Percentiles rank a stretch among this genome's conserved stretches.
Evolutionary conservation across 1,140 invertebrate species (phyloP).

Genomic region (Trissolcus basalis): DNA sequence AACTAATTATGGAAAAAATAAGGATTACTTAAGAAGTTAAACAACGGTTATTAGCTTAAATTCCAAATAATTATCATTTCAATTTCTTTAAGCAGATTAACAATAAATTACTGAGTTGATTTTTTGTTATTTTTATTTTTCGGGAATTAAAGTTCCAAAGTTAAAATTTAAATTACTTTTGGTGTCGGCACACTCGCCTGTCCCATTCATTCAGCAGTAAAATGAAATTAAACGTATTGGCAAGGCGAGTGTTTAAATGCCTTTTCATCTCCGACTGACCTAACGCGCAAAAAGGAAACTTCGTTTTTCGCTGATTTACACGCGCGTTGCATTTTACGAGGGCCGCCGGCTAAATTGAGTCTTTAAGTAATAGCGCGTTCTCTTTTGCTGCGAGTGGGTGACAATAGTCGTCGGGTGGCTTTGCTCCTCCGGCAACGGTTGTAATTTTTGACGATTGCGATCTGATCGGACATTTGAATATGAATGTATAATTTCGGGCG

Average conservation of each 20-base stretch:
- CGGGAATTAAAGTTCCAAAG: too few species aligned
- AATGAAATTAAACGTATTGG: slow-evolving; percentile 46
- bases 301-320: slow-evolving; percentile 3
- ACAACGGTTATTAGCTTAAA: too few species aligned
- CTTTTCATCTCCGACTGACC: background rate
- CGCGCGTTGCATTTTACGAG: background rate
- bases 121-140: background rate
- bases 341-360: slow-evolving; percentile 1
- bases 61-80: too few species aligned
- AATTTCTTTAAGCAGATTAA: background rate
- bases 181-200: slow-evolving; percentile 39
- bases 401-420: background rate
- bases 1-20: too few species aligned
- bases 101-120: background rate
- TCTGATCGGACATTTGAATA: too few species aligned
- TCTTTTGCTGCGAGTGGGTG: background rate
- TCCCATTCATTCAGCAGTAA: slow-evolving; percentile 42
- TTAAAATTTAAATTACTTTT: slow-evolving; percentile 24
- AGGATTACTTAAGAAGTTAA: too few species aligned
- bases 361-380: background rate
- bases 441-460: too few species aligned
- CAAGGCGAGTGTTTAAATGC: slow-evolving; percentile 30
- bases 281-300: slow-evolving; percentile 22
- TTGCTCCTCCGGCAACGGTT: too few species aligned
- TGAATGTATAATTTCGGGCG: too few species aligned